Base-by-base conservation (phyloP, 1,140 invertebrate species). In the Tribolium castaneum region DNA sequence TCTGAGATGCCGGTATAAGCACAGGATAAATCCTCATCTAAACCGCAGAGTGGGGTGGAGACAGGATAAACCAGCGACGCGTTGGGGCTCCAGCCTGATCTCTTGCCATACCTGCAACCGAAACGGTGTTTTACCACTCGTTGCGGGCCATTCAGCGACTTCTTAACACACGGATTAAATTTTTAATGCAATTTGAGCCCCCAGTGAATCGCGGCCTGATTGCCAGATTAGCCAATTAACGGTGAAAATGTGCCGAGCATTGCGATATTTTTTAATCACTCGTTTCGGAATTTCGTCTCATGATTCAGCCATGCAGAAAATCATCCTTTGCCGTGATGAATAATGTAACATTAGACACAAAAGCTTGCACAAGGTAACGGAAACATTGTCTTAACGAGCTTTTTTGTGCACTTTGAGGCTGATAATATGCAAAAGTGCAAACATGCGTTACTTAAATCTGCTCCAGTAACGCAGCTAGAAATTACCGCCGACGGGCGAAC, bases 1-100 rank as follows among this genome's bases (percentile, higher is more conserved):
- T 85, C 81, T 30, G 81, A 77, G 25, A 84, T 62, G 25, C 84
- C 84, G 4, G 82, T 83, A 75, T 84, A 84, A 70, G 70, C 81
- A 77, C 84, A 85, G 9, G 78, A 72, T 49, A 85, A 71, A 52
- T 77, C 75, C 52, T 80, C 78, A 66, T 79, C 78, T 16, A 78
- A 77, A 49, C 56, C 71, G 62, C 81, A 83, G 14, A 78, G 59
- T 12, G 72, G 70, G 25, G 50, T 50, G 39, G 77, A 75, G n/a
- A 59, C 71, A 10, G 79, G 59, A 77, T 75, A 77, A 13, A 80
- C 78, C 70, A 76, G 14, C 13, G 73, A 25, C 16, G 72, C 56
- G 13, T 71, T 71, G 4, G 70, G 54, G 50, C 49, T 59, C 76
- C 75, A 59, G 35, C 74, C 70, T 12, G 82, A 81, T 81, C 84